Base-by-base conservation (phyloP, 30 jellyfish, hydroid and myxozoan genomes). In the Aurelia sp. region DNA sequence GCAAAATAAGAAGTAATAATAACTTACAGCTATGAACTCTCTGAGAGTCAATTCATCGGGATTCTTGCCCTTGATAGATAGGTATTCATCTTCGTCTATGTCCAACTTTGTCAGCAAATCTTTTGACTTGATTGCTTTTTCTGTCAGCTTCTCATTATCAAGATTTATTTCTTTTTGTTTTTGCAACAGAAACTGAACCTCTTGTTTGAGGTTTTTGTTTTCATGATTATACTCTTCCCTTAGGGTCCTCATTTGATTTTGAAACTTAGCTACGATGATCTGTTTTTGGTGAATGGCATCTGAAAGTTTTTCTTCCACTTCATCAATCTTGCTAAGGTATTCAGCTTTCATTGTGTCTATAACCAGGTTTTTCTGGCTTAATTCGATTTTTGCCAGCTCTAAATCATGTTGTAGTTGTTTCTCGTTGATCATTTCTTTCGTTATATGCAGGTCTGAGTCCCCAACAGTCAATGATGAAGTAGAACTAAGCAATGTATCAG, bases 281-380 rank as follows among this genome's bases (percentile, higher is more conserved):
- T 92, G 98, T 30, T 81, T 92, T 44, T 82, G 91, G 70, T 92
- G 96, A 35, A 86, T 37, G 15, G 87, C 91, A 76, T 92, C 98
- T 13, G 96, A 55, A 12, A 86, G 84, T 61, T 75, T 81, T 55
- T 92, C 98, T 73, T 92, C 98, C 52, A 92, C 40, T 44, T 92
- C 98, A 44, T 92, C 98, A 17, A 92, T 62, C 62, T 87, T 62
- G 70, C 87, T 81, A 51, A 86, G 61, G 65, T 86, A 69, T 44
- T 92, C 97, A 11, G 98, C 96, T 82, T 92, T 92, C 63, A 92
- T 31, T 12, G 97, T 86, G 71, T 92, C 98, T 7, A 92, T 87
- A 87, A 92, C 72, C 65, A 92, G 41, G 82, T 82, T 63, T 69
- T 81, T 86, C 74, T 92, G 98, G 63, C 92, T 81, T 27, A 92